Evolutionary conservation across 1,140 invertebrate genomes (phyloP), one percentile per base, ranked within the genome.

Genomic region (Tetramorium alpestre): DNA sequence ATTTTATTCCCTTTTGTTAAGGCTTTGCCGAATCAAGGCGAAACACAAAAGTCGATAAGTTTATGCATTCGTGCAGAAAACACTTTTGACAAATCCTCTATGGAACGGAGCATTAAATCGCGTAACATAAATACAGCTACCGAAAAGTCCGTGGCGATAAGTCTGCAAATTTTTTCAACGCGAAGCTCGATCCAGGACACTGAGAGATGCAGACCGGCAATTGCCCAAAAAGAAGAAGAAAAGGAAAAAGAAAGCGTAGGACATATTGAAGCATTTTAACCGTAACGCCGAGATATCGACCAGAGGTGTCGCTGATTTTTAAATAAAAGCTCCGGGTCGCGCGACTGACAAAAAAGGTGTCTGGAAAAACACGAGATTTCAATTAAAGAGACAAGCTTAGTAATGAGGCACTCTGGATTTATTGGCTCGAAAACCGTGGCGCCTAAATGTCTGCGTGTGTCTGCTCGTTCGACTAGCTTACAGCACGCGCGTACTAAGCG

Each of bases 381-480:
- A 95, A 95, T 95, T 95, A 95, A 94, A 95, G 94, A 92, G 93
- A 95, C 94, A 94, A 92, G 94, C 89, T 94, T 95, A 94, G 91
- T 95, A 95, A 95, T 95, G 94, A 94, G 93, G 90, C 90, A 85
- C 88, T 89, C 87, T 90, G 91, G 92, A 94, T 95, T 95, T 95
- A 95, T 95, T 92, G 92, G 91, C 87, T 86, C 86, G 67, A 67
- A 87, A 90, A 85, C 80, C 69, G 58, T 89, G 91, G 92, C 93
- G 91, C 92, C 92, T 85, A 78, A 89, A 70, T 85, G 92, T 93
- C 92, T 93, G 90, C 87, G 84, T 91, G 88, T 77, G 86, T 86
- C 60, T 49, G 65, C 51, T 70, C 72, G 56, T 73, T 38, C 33
- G 70, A 16, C 70, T 87, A 70, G 8, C 47, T 47, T 70, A 22